Evolutionary conservation across 2,797 vertebrate species (phyloP).

Genomic region (Phrynocephalus forsythii): DNA sequence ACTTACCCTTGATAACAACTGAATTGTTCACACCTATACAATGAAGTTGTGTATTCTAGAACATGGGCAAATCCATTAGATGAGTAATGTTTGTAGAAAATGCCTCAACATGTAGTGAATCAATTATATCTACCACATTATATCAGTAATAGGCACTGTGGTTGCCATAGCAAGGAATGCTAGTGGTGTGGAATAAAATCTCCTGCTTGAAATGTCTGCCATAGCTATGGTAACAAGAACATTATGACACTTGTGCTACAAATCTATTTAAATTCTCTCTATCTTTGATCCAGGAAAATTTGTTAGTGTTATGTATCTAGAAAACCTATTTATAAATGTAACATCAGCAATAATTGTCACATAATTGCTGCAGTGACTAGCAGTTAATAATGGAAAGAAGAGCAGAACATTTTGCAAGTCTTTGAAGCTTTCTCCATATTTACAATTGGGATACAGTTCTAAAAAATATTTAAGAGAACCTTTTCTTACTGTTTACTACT

Average conservation of each 20-base stretch:
- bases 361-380: constrained; percentile 17
- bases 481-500: not conserved
- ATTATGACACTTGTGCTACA: constrained; percentile 43
- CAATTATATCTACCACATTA: constrained; percentile 63
- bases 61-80: constrained; percentile 61
- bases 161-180: constrained; percentile 75
- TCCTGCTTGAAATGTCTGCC: constrained; percentile 60
- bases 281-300: constrained; percentile 55
- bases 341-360: constrained; percentile 46
- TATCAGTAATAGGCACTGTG: constrained; percentile 64
- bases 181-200: constrained; percentile 68
- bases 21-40: constrained; percentile 63
- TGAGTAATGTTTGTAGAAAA: constrained; percentile 60
- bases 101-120: constrained; percentile 67
- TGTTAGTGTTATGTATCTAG: constrained; percentile 46
- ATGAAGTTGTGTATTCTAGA: constrained; percentile 62
- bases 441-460: constrained; percentile 8
- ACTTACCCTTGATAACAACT: constrained; percentile 41
- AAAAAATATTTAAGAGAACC: not conserved
- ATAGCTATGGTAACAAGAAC: constrained; percentile 72
- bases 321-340: constrained; percentile 53
- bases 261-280: constrained; percentile 54
- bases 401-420: constrained; percentile 34
- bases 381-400: constrained; percentile 40
- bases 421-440: not conserved